phyloP scores from a whole-genome alignment of 2,888 invertebrate genomes.

The Chymomyza fuscimana region DNA sequence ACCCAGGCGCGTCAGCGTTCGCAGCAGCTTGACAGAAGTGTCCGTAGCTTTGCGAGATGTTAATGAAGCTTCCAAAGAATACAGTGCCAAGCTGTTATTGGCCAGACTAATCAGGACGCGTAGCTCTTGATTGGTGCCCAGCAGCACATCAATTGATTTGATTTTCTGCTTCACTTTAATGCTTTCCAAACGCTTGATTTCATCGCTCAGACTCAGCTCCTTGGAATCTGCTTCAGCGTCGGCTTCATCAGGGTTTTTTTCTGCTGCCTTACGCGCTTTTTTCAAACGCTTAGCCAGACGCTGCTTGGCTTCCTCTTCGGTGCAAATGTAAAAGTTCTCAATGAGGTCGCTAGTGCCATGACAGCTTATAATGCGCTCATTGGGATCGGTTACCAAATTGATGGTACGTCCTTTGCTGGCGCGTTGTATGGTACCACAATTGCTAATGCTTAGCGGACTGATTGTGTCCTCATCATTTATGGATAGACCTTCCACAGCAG shows the following conservation, averaged over 20 bases:
- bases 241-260: slow-evolving; percentile 63
- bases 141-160: slow-evolving; percentile 85
- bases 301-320: slow-evolving; percentile 86
- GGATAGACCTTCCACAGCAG: slow-evolving; percentile 78
- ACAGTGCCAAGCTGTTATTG: slow-evolving; percentile 88
- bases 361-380: slow-evolving; percentile 87
- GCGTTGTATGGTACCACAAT: slow-evolving; percentile 89
- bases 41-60: slow-evolving; percentile 81
- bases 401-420: slow-evolving; percentile 89
- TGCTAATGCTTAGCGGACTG: slow-evolving; percentile 87
- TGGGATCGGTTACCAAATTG: slow-evolving; percentile 86
- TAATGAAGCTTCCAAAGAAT: slow-evolving; percentile 80
- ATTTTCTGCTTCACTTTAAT: slow-evolving; percentile 85
- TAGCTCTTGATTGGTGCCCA: slow-evolving; percentile 87
- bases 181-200: slow-evolving; percentile 85
- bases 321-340: slow-evolving; percentile 90
- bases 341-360: slow-evolving; percentile 90
- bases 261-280: slow-evolving; percentile 81
- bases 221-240: slow-evolving; percentile 51
- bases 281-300: slow-evolving; percentile 88
- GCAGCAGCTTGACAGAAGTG: slow-evolving; percentile 81
- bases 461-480: slow-evolving; percentile 77
- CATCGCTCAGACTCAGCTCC: slow-evolving; percentile 84
- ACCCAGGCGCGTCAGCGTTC: slow-evolving; percentile 87
- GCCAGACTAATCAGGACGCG: slow-evolving; percentile 84